phyloP scores from a whole-genome alignment of 2,888 invertebrate genomes.

The Diplazon laetatorius region DNA sequence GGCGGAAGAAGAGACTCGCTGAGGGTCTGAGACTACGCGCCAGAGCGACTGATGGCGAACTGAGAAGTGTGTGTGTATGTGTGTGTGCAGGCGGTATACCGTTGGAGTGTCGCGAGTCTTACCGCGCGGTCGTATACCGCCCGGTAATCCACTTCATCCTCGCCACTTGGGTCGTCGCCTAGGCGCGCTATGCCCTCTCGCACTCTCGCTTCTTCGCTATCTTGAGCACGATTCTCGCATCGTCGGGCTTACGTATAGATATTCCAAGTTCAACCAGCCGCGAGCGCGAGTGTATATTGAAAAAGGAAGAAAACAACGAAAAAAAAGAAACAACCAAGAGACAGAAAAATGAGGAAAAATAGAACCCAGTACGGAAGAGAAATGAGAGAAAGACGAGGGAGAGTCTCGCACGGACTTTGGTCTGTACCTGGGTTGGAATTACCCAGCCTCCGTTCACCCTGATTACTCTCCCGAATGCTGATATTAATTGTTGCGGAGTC shows the following conservation, averaged over 20 bases:
- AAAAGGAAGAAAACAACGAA: constrained; percentile 38
- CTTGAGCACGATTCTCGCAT: constrained; percentile 65
- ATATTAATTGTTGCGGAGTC: no score
- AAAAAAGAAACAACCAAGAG: no score
- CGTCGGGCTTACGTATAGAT: constrained; percentile 57
- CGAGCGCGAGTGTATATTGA: constrained; percentile 34
- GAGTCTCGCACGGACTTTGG: not conserved
- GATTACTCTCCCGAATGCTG: no score
- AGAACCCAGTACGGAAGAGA: no score
- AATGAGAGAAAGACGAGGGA: not conserved
- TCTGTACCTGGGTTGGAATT: no score
- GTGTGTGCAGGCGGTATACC: constrained; percentile 35
- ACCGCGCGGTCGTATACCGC: constrained; percentile 39
- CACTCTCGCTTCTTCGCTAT: constrained; percentile 62
- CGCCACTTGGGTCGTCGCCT: constrained; percentile 64
- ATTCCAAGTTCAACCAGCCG: constrained; percentile 31
- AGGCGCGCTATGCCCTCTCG: constrained; percentile 46
- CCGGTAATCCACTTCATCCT: constrained; percentile 72
- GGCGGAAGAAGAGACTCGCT: not conserved
- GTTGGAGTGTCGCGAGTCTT: constrained; percentile 50
- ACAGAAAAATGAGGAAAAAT: no score
- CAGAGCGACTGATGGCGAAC: constrained; percentile 38
- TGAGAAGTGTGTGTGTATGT: constrained; percentile 27
- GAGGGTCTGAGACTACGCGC: constrained; percentile 21
- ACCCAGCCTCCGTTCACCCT: no score